Base-by-base conservation (phyloP, 2,113 vertebrate genomes). In the Gymnogyps californianus region DNA sequence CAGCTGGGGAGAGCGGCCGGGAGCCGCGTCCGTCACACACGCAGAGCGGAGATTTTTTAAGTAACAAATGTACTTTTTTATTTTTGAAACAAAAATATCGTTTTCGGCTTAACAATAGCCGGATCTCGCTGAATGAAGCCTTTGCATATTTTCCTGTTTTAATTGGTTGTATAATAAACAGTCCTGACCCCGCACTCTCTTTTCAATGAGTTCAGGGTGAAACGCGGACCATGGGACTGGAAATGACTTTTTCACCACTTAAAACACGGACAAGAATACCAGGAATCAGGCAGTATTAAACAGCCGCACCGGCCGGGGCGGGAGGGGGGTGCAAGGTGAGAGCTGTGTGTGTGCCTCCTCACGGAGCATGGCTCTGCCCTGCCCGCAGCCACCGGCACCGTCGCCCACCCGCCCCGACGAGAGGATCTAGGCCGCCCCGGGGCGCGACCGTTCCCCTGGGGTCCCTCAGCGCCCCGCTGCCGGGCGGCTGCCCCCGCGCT, bases 121-220 rank as follows among this genome's bases (percentile, higher is more conserved):
- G 99, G 99, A 99, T 99, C 98, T 98, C 96, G 97, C 97, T 98
- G 98, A 99, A 99, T 99, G 98, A 99, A 99, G 98, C 98, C 97
- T 98, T 98, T 98, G 98, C 98, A 98, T 99, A 99, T 99, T 99
- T 99, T 99, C 99, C 99, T 99, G 99, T 99, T 99, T 98, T 98
- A 98, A 98, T 97, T 97, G 97, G 97, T 98, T 99, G 98, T 98
- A 98, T 98, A 98, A 98, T 98, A 99, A 99, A 99, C 98, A 99
- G 83, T 96, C 96, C 97, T 98, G 98, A 99, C 98, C 98, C 98
- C 91, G 92, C 97, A 98, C 97, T 96, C 96, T 98, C 98, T 98
- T 98, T 98, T 98, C 98, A 98, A 98, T 98, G 96, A 98, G 96
- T 96, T 96, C 91, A 96, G 97, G 98, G 97, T 97, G 98, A 98